phyloP scores from a whole-genome alignment of 2,797 vertebrate species.

The Coreius guichenoti region DNA sequence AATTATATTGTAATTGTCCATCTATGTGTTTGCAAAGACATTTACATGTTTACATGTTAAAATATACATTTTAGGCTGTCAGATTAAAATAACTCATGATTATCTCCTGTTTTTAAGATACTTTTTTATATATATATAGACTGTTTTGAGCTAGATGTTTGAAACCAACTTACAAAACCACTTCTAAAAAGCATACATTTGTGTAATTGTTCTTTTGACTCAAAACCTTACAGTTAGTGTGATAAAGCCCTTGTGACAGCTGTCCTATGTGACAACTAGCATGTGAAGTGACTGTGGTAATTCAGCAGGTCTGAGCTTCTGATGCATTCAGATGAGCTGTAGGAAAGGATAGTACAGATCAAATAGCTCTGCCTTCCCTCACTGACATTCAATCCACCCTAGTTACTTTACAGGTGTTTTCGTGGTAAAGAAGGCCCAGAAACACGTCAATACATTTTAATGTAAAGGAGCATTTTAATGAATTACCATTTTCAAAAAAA shows the following conservation, averaged over 20 bases:
- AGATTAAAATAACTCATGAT: neutral
- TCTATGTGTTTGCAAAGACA: neutral
- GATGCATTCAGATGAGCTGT: slow-evolving; percentile 20
- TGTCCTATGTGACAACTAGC: slow-evolving; percentile 1
- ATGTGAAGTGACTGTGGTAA: neutral
- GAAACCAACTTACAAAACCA: neutral
- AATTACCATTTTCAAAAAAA: neutral
- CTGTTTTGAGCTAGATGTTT: neutral
- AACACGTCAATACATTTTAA: neutral
- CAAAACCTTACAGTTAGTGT: too few species aligned
- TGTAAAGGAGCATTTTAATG: neutral
- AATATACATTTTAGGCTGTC: neutral
- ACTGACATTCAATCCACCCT: slow-evolving; percentile 39
- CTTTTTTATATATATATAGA: too few species aligned
- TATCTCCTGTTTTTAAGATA: neutral
- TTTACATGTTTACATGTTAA: too few species aligned
- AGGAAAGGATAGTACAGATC: slow-evolving; percentile 15
- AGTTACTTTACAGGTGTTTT: slow-evolving; percentile 19
- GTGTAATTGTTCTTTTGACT: neutral
- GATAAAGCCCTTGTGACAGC: neutral
- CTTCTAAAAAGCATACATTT: neutral
- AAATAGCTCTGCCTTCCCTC: neutral
- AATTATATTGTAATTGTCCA: neutral
- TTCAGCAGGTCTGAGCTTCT: slow-evolving; percentile 14
- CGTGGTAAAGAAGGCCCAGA: neutral